Conservation (phyloP, 2,113 vertebrate genomes). For the Otus sunia region DNA sequence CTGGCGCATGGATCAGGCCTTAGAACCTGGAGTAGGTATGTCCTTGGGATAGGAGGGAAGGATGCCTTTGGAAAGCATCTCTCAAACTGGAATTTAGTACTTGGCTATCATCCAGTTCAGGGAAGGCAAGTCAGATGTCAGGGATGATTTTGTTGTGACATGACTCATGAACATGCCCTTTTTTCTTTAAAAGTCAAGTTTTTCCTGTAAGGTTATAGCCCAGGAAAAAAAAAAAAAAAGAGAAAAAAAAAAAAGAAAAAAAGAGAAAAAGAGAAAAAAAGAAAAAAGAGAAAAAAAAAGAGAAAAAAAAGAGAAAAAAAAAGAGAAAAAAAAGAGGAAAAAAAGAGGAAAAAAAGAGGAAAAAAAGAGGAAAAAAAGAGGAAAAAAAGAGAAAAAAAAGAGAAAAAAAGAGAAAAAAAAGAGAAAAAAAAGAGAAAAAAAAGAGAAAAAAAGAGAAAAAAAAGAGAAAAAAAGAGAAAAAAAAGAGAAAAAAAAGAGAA, state of each 20-base stretch:
- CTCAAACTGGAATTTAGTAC: neutral
- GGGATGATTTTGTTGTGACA: neutral
- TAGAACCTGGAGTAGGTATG: rapidly evolving
- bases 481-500: too few species aligned
- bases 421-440: too few species aligned
- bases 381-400: too few species aligned
- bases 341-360: too few species aligned
- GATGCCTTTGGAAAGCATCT: neutral
- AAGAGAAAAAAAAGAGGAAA: neutral
- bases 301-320: neutral
- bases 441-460: too few species aligned
- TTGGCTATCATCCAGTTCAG: neutral
- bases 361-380: too few species aligned
- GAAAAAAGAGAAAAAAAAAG: neutral
- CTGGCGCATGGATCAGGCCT: neutral
- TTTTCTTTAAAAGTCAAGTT: neutral
- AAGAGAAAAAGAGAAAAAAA: neutral
- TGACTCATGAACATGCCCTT: neutral
- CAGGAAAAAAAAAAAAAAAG: too few species aligned
- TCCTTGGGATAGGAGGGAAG: neutral
- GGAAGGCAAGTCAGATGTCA: neutral
- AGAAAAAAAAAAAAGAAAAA: neutral
- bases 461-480: too few species aligned
- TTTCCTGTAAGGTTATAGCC: neutral
- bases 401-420: too few species aligned